Percentiles rank a stretch among this genome's conserved stretches.
These are phyloP conservation scores for Oscheius myriophilus DNA, from an alignment of 2,888 invertebrate genomes.

Conservation along the genomic window DNA sequence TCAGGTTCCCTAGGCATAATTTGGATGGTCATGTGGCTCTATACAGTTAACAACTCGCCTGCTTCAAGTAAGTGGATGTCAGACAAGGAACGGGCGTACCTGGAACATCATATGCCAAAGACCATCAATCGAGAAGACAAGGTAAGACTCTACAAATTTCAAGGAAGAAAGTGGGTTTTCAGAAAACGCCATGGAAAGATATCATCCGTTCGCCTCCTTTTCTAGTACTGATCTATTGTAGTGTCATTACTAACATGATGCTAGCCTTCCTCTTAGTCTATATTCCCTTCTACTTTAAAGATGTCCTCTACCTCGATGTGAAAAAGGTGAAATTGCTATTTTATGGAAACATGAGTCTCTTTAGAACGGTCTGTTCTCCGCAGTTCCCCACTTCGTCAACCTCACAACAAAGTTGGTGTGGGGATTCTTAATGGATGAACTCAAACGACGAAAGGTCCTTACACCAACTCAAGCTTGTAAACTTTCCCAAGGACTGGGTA, in stretches of 20 bases:
- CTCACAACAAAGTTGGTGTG: slow-evolving; percentile 56
- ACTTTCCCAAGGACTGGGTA: slow-evolving; percentile 54
- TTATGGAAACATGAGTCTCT: not conserved
- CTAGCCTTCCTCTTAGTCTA: slow-evolving; percentile 57
- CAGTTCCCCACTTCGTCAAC: slow-evolving; percentile 53
- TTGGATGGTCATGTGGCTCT: slow-evolving; percentile 57
- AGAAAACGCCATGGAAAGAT: slow-evolving; percentile 38
- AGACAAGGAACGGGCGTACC: slow-evolving; percentile 46
- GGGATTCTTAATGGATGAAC: slow-evolving; percentile 54
- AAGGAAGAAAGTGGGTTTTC: slow-evolving; percentile 4
- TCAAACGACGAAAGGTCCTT: slow-evolving; percentile 43
- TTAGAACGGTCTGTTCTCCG: slow-evolving; percentile 61
- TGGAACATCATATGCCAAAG: slow-evolving; percentile 37
- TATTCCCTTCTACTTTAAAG: slow-evolving; percentile 64
- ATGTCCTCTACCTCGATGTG: slow-evolving; percentile 56
- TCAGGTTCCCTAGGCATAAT: slow-evolving; percentile 45
- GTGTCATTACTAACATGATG: slow-evolving; percentile 54
- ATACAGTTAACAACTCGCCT: slow-evolving; percentile 53
- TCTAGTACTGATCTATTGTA: slow-evolving; percentile 39
- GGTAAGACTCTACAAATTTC: slow-evolving; percentile 17
- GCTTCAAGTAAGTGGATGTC: slow-evolving; percentile 55
- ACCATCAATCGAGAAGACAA: slow-evolving; percentile 3
- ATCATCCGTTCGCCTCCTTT: slow-evolving; percentile 41
- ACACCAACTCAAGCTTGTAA: slow-evolving; percentile 51
- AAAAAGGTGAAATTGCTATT: slow-evolving; percentile 34